Evolutionary conservation across 2,888 invertebrate species (phyloP).

Genomic region (Lamproptera curius): DNA sequence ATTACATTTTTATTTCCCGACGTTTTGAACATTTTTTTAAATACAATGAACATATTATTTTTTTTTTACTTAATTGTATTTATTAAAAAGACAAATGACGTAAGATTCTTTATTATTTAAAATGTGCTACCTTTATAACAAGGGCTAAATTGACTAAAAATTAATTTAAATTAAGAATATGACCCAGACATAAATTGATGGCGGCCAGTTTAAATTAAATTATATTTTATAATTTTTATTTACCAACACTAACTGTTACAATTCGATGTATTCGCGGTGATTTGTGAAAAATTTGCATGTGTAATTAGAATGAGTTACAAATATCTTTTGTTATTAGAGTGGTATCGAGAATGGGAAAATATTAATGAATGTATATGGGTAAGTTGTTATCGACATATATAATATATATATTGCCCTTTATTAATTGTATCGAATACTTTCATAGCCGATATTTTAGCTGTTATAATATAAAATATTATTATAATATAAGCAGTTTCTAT

Average conservation of each 20-base stretch:
- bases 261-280: neutral
- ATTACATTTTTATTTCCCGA: neutral
- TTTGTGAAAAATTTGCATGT: slow-evolving; percentile 15
- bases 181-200: neutral
- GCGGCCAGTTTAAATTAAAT: neutral
- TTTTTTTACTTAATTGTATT: no score
- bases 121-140: neutral
- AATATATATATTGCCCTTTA: no score
- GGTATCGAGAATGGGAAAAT: slow-evolving; percentile 63
- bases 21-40: neutral
- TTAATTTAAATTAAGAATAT: neutral
- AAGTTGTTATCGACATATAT: no score
- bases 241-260: neutral
- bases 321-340: slow-evolving; percentile 51
- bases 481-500: no score
- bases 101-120: neutral
- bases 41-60: neutral
- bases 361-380: slow-evolving; percentile 66
- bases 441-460: no score
- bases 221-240: neutral
- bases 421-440: no score
- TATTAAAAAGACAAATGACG: no score
- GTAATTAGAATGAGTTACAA: slow-evolving; percentile 36
- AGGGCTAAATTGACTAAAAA: neutral
- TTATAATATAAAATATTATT: no score